These are phyloP conservation scores for Echinops telfairi DNA, from an alignment of 2,113 vertebrate species.

Conservation along the genomic window DNA sequence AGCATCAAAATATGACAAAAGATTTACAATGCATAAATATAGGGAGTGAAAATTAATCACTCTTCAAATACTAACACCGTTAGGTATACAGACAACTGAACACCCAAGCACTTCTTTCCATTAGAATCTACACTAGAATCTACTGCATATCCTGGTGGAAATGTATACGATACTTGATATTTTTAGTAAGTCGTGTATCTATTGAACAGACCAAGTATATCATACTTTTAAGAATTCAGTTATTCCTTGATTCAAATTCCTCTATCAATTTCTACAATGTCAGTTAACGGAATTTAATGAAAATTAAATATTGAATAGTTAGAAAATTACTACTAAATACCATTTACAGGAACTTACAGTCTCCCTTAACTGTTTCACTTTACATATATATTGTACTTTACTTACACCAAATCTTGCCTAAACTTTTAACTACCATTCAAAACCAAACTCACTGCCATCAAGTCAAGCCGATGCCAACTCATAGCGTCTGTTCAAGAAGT, in stretches of 20 bases:
- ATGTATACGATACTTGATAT: no score
- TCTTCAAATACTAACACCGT: neutral
- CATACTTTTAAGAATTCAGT: slow-evolving; percentile 35
- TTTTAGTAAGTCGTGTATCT: no score
- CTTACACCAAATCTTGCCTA: no score
- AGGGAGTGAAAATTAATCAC: slow-evolving; percentile 57
- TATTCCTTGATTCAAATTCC: slow-evolving; percentile 42
- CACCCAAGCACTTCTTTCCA: slow-evolving; percentile 16
- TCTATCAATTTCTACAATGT: neutral
- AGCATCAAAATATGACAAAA: slow-evolving; percentile 54
- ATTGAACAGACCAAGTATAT: neutral
- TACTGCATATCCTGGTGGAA: no score
- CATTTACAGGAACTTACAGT: slow-evolving; percentile 19
- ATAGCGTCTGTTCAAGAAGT: no score
- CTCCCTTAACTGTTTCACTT: slow-evolving; percentile 26
- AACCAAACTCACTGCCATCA: no score
- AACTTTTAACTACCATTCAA: no score
- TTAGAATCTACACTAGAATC: neutral
- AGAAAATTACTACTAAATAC: slow-evolving; percentile 1
- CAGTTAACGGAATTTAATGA: slow-evolving; percentile 43
- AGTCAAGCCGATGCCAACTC: no score
- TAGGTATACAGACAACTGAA: slow-evolving; percentile 34
- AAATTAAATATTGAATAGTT: slow-evolving; percentile 48
- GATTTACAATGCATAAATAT: slow-evolving; percentile 43
- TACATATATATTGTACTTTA: neutral